These are phyloP conservation scores for Eufriesea mexicana DNA, from an alignment of 1,140 invertebrate species.

Conservation along the genomic window DNA sequence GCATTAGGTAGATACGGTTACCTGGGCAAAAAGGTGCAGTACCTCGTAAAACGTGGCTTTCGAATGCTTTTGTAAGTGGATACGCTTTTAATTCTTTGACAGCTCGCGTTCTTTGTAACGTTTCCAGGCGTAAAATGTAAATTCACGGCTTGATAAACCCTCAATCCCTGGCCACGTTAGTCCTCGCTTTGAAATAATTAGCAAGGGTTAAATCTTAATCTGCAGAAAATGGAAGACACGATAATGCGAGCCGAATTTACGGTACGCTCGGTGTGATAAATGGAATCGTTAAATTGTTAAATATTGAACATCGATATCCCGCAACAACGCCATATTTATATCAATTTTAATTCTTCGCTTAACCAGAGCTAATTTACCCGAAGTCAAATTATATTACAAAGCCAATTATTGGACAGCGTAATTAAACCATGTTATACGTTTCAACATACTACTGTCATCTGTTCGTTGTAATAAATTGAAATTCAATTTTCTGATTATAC, in stretches of 20 bases:
- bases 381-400: neutral
- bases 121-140: constrained; percentile 23
- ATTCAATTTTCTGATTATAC: neutral
- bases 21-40: neutral
- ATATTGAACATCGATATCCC: neutral
- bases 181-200: constrained; percentile 26
- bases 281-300: neutral
- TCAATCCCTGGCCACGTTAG: neutral
- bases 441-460: neutral
- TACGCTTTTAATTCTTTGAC: constrained; percentile 17
- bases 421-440: neutral
- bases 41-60: neutral
- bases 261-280: too few species aligned
- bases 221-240: neutral
- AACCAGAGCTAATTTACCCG: neutral
- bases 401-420: neutral
- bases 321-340: neutral
- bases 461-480: neutral
- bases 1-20: constrained; percentile 6
- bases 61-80: constrained; percentile 7
- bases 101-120: constrained; percentile 21
- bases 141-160: neutral
- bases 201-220: neutral
- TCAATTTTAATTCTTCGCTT: constrained; percentile 12
- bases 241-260: too few species aligned